Percentiles rank a stretch among this genome's conserved stretches.
These are phyloP conservation scores for Ectropis grisescens DNA, from an alignment of 1,140 invertebrate species.

Conservation along the genomic window DNA sequence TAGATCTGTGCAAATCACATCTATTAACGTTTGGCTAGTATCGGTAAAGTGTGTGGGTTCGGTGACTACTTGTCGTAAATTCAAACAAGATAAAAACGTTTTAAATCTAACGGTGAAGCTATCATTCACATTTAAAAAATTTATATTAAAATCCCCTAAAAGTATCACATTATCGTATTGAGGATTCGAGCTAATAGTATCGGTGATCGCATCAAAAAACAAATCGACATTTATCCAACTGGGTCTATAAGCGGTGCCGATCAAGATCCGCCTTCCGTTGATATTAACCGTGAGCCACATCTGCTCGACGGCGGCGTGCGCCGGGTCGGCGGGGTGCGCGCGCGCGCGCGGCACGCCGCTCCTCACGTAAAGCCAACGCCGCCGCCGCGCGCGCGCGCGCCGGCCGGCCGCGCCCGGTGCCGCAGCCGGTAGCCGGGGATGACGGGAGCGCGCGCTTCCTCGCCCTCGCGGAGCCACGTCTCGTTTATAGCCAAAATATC, in stretches of 20 bases:
- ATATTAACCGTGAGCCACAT: constrained; percentile 11
- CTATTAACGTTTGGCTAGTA: constrained; percentile 5
- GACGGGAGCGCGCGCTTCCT: neutral
- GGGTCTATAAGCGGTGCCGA: constrained; percentile 15
- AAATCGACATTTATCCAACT: constrained; percentile 7
- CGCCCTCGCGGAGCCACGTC: constrained; percentile 1
- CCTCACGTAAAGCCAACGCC: constrained; percentile 9
- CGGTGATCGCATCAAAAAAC: constrained; percentile 12
- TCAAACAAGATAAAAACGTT: constrained; percentile 4
- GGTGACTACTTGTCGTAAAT: constrained; percentile 5
- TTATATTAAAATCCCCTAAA: constrained; percentile 10
- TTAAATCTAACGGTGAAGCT: no score
- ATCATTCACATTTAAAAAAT: neutral
- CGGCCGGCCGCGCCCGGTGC: no score
- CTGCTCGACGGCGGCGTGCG: constrained; percentile 6
- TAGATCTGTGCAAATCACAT: constrained; percentile 10
- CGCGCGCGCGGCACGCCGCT: neutral
- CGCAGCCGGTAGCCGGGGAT: no score
- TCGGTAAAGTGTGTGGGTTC: constrained; percentile 9
- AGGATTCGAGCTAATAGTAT: constrained; percentile 1
- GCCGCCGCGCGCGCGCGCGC: constrained; percentile 1
- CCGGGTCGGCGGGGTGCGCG: constrained; percentile 1
- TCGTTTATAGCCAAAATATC: constrained; percentile 5
- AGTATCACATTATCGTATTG: constrained; percentile 2
- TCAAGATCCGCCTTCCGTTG: neutral